Evolutionary conservation across 1,140 invertebrate genomes (phyloP).

Genomic region (Phthorimaea operculella): DNA sequence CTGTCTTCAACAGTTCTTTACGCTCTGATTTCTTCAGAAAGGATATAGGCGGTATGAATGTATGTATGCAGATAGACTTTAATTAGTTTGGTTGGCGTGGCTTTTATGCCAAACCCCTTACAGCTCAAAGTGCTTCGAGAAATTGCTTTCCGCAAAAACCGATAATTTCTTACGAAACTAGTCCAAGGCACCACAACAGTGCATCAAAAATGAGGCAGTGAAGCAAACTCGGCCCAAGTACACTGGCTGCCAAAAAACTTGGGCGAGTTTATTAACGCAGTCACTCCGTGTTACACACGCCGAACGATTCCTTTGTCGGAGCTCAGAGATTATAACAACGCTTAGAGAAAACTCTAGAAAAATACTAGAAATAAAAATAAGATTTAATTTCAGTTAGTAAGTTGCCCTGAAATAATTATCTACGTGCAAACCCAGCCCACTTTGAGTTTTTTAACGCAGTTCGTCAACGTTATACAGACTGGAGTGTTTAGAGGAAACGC

Average conservation of each 20-base stretch:
- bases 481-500: too few species aligned
- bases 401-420: too few species aligned
- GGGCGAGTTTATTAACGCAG: conserved; percentile 43
- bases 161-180: too few species aligned
- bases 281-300: conserved; percentile 37
- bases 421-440: too few species aligned
- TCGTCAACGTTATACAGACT: too few species aligned
- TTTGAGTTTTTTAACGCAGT: too few species aligned
- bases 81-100: neutral
- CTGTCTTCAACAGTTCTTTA: too few species aligned
- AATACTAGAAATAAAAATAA: too few species aligned
- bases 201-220: neutral
- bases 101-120: neutral
- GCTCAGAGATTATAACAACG: too few species aligned
- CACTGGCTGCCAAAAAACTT: conserved; percentile 46
- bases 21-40: neutral
- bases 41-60: neutral
- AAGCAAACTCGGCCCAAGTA: conserved; percentile 22
- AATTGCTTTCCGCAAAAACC: too few species aligned
- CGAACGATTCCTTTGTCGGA: conserved; percentile 36
- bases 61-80: neutral
- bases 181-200: neutral
- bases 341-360: too few species aligned
- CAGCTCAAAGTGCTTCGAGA: neutral
- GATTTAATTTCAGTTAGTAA: too few species aligned